Evolutionary conservation across 2,797 vertebrate genomes (phyloP).

Genomic region (Smutsia temminckii): DNA sequence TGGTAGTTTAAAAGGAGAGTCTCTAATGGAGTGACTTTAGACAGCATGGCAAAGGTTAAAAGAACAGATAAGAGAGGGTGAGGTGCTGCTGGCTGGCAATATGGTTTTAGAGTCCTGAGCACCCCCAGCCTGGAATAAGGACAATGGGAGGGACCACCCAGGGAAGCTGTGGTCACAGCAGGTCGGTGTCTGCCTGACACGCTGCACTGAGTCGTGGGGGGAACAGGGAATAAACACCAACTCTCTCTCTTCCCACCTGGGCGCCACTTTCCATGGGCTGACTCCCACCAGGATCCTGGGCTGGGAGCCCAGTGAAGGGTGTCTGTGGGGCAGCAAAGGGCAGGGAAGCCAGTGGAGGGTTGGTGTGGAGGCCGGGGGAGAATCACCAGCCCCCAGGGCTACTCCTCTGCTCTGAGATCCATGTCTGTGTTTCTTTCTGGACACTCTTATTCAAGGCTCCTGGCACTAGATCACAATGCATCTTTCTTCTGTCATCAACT

Average conservation of each 20-base stretch:
- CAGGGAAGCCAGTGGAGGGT: neutral
- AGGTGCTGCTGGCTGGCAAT: too few relatives aligned
- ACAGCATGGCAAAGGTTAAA: fast-evolving
- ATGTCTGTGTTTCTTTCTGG: neutral
- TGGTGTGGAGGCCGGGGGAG: fast-evolving
- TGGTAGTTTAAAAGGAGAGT: fast-evolving
- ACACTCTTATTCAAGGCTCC: neutral
- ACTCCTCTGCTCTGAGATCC: fast-evolving
- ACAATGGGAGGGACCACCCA: fast-evolving
- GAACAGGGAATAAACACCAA: fast-evolving
- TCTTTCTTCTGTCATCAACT: neutral
- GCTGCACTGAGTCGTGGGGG: fast-evolving
- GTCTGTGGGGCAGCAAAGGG: fast-evolving
- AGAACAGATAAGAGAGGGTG: too few relatives aligned
- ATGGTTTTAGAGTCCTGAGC: neutral
- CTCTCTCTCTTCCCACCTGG: fast-evolving
- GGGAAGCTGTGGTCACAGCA: neutral
- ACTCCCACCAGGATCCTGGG: too few relatives aligned
- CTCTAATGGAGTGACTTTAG: neutral
- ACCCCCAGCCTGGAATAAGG: neutral
- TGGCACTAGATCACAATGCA: neutral
- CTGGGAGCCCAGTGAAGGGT: neutral
- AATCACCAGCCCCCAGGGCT: fast-evolving
- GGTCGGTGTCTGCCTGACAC: fast-evolving
- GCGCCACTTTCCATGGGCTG: neutral